Percentiles rank a stretch among this genome's conserved stretches.
Conservation (phyloP, 2,888 invertebrate species). For the Coelopa pilipes region DNA sequence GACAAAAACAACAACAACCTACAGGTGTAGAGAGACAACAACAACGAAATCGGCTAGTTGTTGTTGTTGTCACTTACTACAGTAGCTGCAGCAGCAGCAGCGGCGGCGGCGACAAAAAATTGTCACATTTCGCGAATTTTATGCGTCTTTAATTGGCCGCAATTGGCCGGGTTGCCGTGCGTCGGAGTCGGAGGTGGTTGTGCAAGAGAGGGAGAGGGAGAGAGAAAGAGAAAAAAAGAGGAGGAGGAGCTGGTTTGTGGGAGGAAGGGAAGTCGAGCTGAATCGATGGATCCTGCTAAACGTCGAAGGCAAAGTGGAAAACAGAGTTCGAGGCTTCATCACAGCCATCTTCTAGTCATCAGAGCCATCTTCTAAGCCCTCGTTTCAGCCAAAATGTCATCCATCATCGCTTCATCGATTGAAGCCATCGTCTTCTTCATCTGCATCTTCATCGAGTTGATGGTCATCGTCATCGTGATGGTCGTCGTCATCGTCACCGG, state of each 20-base stretch:
- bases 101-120: conserved; percentile 26
- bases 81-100: conserved; percentile 33
- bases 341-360: no score
- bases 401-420: no score
- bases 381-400: no score
- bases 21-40: neutral
- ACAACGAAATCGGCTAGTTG: conserved; percentile 36
- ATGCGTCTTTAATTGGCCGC: conserved; percentile 30
- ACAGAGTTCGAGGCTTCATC: no score
- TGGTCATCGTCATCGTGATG: no score
- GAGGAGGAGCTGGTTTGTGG: no score
- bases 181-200: neutral
- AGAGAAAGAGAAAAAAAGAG: neutral
- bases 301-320: no score
- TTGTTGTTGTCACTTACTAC: no score
- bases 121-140: conserved; percentile 30
- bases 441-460: no score
- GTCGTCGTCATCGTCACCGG: no score
- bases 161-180: conserved; percentile 15
- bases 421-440: no score
- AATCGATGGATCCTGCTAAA: neutral
- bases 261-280: neutral
- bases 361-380: no score
- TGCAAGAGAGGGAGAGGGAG: neutral
- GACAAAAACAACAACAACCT: neutral